phyloP scores from a whole-genome alignment of 2,113 vertebrate species.

The Oncorhynchus clarkii region DNA sequence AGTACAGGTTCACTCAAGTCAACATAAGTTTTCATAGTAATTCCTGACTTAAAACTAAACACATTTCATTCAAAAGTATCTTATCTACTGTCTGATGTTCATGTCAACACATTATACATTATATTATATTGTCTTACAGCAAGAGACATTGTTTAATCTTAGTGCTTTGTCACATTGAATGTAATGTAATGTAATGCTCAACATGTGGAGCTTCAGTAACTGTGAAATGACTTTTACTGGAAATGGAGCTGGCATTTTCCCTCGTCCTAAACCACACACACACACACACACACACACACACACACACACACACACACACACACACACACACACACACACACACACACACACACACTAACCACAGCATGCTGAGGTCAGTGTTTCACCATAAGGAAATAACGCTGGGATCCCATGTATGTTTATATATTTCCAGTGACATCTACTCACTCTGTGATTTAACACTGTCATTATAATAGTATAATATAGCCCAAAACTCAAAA shows the following conservation, averaged over 20 bases:
- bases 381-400: constrained; percentile 38
- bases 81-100: constrained; percentile 20
- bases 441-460: constrained; percentile 55
- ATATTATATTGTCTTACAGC: constrained; percentile 22
- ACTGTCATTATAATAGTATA: constrained; percentile 46
- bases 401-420: constrained; percentile 48
- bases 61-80: too few relatives aligned
- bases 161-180: constrained; percentile 53
- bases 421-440: constrained; percentile 66
- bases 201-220: constrained; percentile 60
- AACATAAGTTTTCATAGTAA: neutral
- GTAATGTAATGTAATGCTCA: constrained; percentile 40
- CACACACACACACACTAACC: constrained; percentile 35
- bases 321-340: too few relatives aligned
- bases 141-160: constrained; percentile 54
- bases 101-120: constrained; percentile 43
- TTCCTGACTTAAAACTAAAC: neutral
- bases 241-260: constrained; percentile 64
- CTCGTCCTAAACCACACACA: constrained; percentile 34
- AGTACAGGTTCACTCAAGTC: neutral
- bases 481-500: constrained; percentile 20
- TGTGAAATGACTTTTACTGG: constrained; percentile 73
- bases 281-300: too few relatives aligned
- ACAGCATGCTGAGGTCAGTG: constrained; percentile 67
- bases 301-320: too few relatives aligned